Percentiles rank a stretch among this genome's conserved stretches.
Evolutionary conservation across 1,140 invertebrate species (phyloP).

Genomic region (Rhysida immarginata): DNA sequence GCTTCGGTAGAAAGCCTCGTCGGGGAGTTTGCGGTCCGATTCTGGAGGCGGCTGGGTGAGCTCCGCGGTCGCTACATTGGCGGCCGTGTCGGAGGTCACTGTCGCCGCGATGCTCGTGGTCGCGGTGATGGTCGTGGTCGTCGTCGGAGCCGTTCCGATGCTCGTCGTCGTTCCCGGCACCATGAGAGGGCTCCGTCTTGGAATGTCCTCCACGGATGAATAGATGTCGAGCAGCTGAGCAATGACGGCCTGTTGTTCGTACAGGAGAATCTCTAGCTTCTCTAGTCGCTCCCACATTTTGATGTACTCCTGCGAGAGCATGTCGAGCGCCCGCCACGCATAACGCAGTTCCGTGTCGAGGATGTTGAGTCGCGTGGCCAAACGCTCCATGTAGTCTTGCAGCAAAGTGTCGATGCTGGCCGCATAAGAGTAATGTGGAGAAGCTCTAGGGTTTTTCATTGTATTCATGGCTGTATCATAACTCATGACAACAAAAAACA

Average conservation of each 20-base stretch:
- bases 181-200: background rate
- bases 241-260: constrained; percentile 82
- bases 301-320: constrained; percentile 78
- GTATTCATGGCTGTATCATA: constrained; percentile 1
- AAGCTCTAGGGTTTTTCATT: background rate
- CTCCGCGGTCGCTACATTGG: background rate
- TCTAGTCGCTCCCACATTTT: constrained; percentile 87
- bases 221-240: constrained; percentile 70
- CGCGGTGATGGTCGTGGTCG: background rate
- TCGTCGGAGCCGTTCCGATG: constrained; percentile 7
- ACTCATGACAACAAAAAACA: constrained; percentile 1
- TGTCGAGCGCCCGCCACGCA: constrained; percentile 75
- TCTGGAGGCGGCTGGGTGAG: background rate
- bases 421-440: constrained; percentile 3
- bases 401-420: constrained; percentile 34
- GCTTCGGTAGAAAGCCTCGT: constrained; percentile 75
- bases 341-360: constrained; percentile 79
- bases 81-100: background rate
- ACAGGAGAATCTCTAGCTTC: constrained; percentile 71
- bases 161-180: background rate
- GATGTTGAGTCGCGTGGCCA: constrained; percentile 65
- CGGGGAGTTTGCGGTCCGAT: constrained; percentile 34
- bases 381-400: constrained; percentile 72
- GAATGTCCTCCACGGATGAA: constrained; percentile 10
- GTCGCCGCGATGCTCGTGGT: background rate